phyloP scores from a whole-genome alignment of 2,113 vertebrate species.

The Odobenus rosmarus region DNA sequence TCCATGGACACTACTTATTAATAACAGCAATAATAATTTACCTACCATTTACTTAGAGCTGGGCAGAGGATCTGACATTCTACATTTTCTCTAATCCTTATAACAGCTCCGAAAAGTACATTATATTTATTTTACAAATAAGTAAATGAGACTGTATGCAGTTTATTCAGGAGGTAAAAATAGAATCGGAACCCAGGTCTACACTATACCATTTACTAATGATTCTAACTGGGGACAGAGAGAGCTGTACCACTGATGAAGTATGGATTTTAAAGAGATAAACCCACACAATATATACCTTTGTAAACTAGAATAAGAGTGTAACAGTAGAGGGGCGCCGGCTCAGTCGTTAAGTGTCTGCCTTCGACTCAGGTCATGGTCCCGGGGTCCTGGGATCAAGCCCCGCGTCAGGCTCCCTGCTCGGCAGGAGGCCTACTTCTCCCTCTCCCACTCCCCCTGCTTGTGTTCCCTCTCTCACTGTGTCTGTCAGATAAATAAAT shows the following conservation, averaged over 20 bases:
- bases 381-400: too few species aligned
- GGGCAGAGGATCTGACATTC: background rate
- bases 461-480: too few species aligned
- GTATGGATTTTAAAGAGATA: background rate
- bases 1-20: background rate
- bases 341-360: too few species aligned
- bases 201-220: background rate
- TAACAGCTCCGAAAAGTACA: background rate
- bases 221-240: background rate
- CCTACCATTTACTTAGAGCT: background rate
- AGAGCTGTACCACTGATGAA: background rate
- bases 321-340: background rate
- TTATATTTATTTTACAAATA: conserved; percentile 12
- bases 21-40: background rate
- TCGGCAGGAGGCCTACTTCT: too few species aligned
- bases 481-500: too few species aligned
- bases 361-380: too few species aligned
- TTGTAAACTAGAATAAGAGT: background rate
- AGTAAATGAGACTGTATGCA: background rate
- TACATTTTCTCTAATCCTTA: background rate
- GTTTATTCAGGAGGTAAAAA: conserved; percentile 11
- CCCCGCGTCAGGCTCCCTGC: too few species aligned
- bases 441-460: too few species aligned
- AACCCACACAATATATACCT: background rate
- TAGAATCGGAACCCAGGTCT: background rate